Percentiles rank a stretch among this genome's conserved stretches.
phyloP scores from a whole-genome alignment of 2,797 vertebrate genomes.

The Eupleurogrammus muticus region DNA sequence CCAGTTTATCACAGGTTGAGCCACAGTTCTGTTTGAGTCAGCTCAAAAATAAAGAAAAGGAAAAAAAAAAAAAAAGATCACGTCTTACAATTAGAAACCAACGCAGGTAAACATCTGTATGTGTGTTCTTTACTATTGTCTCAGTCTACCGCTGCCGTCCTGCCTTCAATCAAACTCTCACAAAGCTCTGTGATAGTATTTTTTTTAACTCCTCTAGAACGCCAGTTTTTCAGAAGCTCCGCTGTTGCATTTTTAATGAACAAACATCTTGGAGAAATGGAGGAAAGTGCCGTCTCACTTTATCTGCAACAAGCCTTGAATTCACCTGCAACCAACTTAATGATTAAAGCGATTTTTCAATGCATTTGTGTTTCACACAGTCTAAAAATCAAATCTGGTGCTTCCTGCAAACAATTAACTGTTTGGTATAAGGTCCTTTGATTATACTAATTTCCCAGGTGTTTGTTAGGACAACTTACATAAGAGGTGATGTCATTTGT shows the following conservation, averaged over 20 bases:
- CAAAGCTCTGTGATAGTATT: conserved; percentile 35
- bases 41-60: conserved; percentile 19
- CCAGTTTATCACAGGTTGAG: conserved; percentile 28
- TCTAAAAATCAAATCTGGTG: conserved; percentile 18
- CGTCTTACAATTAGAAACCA: conserved; percentile 17
- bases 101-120: conserved; percentile 14
- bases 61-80: conserved; percentile 33
- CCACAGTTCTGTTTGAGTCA: conserved; percentile 29
- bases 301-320: conserved; percentile 56
- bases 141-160: conserved; percentile 45
- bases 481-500: not conserved
- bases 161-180: conserved; percentile 44
- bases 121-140: conserved; percentile 13
- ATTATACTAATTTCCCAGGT: not conserved
- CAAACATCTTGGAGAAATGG: conserved; percentile 46
- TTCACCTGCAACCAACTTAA: conserved; percentile 31
- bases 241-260: conserved; percentile 43
- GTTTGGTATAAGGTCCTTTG: not conserved
- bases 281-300: conserved; percentile 38
- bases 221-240: conserved; percentile 38
- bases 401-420: conserved; percentile 34
- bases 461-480: no score
- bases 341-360: conserved; percentile 26
- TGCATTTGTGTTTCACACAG: conserved; percentile 32
- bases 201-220: conserved; percentile 20